Percentiles rank a stretch among this genome's conserved stretches.
These are phyloP conservation scores for Berghia stephanieae DNA, from an alignment of 1,140 invertebrate genomes.

Conservation along the genomic window DNA sequence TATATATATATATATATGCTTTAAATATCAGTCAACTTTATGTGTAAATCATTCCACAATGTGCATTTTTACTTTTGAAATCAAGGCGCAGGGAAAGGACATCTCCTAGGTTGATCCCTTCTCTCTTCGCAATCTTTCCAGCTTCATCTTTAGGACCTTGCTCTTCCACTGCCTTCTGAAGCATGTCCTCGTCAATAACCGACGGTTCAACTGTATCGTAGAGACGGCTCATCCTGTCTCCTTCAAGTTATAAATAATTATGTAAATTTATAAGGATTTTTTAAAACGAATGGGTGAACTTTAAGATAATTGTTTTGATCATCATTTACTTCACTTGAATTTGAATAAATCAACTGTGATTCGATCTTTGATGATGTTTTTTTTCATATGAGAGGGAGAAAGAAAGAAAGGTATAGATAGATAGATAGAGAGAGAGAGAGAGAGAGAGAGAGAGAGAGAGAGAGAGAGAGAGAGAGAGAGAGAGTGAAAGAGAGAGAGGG, in stretches of 20 bases:
- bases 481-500: no score
- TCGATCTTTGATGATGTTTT: neutral
- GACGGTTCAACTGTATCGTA: slow-evolving; percentile 68
- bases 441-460: neutral
- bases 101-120: slow-evolving; percentile 66
- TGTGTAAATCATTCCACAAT: no score
- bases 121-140: slow-evolving; percentile 63
- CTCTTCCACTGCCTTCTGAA: slow-evolving; percentile 64
- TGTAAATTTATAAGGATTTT: neutral
- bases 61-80: slow-evolving; percentile 67
- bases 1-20: no score
- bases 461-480: neutral
- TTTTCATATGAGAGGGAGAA: neutral
- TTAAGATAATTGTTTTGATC: neutral
- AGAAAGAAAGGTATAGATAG: no score
- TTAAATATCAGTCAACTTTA: no score
- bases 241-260: neutral
- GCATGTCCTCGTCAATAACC: slow-evolving; percentile 67
- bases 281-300: neutral
- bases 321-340: neutral
- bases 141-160: slow-evolving; percentile 67
- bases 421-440: no score
- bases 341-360: neutral
- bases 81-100: slow-evolving; percentile 62
- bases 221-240: slow-evolving; percentile 64